Percentiles rank a stretch among this genome's conserved stretches.
phyloP scores from a whole-genome alignment of 2,888 invertebrate species.

The Drosophila hamatofila region DNA sequence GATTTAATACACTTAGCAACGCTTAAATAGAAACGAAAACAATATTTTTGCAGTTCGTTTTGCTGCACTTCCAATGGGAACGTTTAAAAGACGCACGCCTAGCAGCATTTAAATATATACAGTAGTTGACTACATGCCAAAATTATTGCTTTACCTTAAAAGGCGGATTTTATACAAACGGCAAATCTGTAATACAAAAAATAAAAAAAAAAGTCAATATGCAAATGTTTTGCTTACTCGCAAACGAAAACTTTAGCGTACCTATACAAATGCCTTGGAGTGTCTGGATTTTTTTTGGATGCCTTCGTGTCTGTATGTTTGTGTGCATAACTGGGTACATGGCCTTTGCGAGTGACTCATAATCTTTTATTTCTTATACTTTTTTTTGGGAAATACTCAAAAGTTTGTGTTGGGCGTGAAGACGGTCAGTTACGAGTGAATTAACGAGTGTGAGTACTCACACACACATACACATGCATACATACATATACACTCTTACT shows the following conservation, averaged over 20 bases:
- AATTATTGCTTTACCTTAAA: too few relatives aligned
- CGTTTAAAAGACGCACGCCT: neutral
- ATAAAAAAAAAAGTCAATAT: too few relatives aligned
- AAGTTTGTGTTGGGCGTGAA: conserved; percentile 18
- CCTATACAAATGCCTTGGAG: neutral
- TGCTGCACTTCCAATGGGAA: neutral
- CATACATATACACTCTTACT: neutral
- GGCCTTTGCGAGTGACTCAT: conserved; percentile 43
- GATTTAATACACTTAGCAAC: conserved; percentile 1
- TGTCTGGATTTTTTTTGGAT: conserved; percentile 22
- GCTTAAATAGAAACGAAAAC: conserved; percentile 10
- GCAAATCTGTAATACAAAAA: too few relatives aligned
- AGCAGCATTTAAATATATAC: neutral
- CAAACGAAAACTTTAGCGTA: neutral
- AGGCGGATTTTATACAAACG: too few relatives aligned
- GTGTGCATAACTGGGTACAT: conserved; percentile 50
- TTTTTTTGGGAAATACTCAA: conserved; percentile 53
- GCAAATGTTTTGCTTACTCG: neutral
- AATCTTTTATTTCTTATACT: conserved; percentile 1
- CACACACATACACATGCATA: neutral
- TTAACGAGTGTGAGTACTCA: conserved; percentile 6
- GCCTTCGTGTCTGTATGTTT: conserved; percentile 30
- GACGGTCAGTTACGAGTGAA: conserved; percentile 42
- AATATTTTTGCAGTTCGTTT: neutral
- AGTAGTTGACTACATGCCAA: neutral